A percentile compares a stretch with the other conserved stretches of the same genome.
These are phyloP conservation scores for Meda fulgida DNA, from an alignment of 2,797 vertebrate species.

Conservation along the genomic window DNA sequence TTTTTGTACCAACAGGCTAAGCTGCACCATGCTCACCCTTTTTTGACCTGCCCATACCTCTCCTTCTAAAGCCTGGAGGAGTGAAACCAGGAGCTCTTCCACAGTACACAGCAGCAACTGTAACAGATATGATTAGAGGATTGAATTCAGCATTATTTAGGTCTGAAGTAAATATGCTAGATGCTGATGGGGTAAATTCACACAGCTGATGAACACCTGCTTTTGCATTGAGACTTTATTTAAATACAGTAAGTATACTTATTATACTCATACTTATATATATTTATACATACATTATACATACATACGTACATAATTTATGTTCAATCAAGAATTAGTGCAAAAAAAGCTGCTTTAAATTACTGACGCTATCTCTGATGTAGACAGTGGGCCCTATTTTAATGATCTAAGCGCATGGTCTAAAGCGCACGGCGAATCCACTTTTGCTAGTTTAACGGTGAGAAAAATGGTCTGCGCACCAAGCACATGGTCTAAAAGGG, in stretches of 20 bases:
- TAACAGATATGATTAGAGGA: conserved; percentile 38
- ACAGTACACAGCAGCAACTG: conserved; percentile 14
- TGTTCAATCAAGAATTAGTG: neutral
- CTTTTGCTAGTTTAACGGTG: too few species aligned
- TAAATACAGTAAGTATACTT: neutral
- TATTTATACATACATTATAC: too few species aligned
- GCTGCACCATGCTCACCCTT: conserved; percentile 8
- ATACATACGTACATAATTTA: too few species aligned
- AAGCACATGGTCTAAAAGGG: too few species aligned
- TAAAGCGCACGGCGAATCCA: too few species aligned
- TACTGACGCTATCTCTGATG: neutral
- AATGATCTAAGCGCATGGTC: too few species aligned
- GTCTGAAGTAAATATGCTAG: conserved; percentile 14
- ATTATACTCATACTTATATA: too few species aligned
- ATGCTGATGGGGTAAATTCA: conserved; percentile 16
- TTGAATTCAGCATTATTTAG: conserved; percentile 34
- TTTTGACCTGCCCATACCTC: conserved; percentile 28
- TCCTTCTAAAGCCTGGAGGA: neutral
- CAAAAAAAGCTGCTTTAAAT: neutral
- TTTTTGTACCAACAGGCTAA: conserved; percentile 12
- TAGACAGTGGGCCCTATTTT: too few species aligned
- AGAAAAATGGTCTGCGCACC: too few species aligned
- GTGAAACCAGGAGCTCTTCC: conserved; percentile 33
- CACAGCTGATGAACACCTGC: conserved; percentile 13
- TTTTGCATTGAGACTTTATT: neutral